Evolutionary conservation across 1,140 invertebrate genomes (phyloP).

Genomic region (Aphelinus atriplicis): DNA sequence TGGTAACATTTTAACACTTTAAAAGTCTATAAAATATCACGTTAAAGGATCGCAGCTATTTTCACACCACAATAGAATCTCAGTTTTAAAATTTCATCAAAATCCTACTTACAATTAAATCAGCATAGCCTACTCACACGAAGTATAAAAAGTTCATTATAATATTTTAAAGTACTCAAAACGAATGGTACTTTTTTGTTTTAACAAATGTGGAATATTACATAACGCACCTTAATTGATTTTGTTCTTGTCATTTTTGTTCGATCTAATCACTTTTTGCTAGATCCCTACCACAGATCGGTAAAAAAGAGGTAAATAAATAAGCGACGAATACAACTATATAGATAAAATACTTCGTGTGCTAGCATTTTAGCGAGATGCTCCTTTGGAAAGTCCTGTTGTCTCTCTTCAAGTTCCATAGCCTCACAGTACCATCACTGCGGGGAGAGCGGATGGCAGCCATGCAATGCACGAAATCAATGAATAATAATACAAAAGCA

Average conservation of each 20-base stretch:
- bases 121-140: conserved; percentile 28
- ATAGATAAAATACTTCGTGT: conserved; percentile 49
- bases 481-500: conserved; percentile 62
- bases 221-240: conserved; percentile 29
- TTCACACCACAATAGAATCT: conserved; percentile 36
- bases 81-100: conserved; percentile 36
- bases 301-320: conserved; percentile 47
- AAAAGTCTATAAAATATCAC: conserved; percentile 44
- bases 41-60: conserved; percentile 33
- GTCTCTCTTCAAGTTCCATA: conserved; percentile 63
- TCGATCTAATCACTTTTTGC: conserved; percentile 37
- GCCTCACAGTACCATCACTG: conserved; percentile 62
- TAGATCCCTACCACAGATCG: conserved; percentile 40
- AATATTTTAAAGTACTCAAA: conserved; percentile 26
- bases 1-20: conserved; percentile 37
- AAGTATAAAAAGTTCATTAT: conserved; percentile 40
- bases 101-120: conserved; percentile 35
- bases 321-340: conserved; percentile 44
- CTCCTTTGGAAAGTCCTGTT: conserved; percentile 61
- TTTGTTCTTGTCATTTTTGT: conserved; percentile 23
- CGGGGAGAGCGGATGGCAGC: conserved; percentile 49
- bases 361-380: conserved; percentile 63
- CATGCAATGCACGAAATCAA: conserved; percentile 66
- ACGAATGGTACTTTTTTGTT: conserved; percentile 4
- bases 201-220: conserved; percentile 23